These are phyloP conservation scores for Aphrocallistes beatrix DNA, from an alignment of 37 sponge, comb jelly and placozoan species.

Conservation along the genomic window DNA sequence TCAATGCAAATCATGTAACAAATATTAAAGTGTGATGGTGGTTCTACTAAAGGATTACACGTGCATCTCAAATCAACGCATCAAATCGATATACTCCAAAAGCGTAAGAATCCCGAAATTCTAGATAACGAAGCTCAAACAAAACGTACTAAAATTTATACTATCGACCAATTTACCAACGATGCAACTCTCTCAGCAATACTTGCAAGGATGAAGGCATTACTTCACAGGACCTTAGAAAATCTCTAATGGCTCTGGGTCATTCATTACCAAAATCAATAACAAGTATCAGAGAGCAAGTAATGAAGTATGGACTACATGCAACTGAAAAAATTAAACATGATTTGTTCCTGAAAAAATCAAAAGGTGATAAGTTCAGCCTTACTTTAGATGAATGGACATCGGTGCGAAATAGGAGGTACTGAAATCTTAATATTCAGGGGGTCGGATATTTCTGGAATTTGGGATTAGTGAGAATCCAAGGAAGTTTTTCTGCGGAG, in stretches of 20 bases:
- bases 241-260: slow-evolving; percentile 13
- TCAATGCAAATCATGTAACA: slow-evolving; percentile 14
- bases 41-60: slow-evolving; percentile 9
- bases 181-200: slow-evolving; percentile 6
- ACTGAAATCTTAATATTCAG: not conserved
- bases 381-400: slow-evolving; percentile 14
- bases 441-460: slow-evolving; percentile 18
- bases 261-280: slow-evolving; percentile 12
- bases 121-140: not conserved
- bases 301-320: slow-evolving; percentile 17
- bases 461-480: not conserved
- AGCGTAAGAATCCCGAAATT: slow-evolving; percentile 1
- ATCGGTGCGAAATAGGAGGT: slow-evolving; percentile 13
- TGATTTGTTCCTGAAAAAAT: slow-evolving; percentile 16
- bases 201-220: slow-evolving; percentile 19
- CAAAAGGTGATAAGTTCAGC: slow-evolving; percentile 15
- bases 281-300: slow-evolving; percentile 9
- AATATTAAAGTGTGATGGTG: not conserved
- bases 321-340: slow-evolving; percentile 9
- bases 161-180: slow-evolving; percentile 6
- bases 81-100: slow-evolving; percentile 8
- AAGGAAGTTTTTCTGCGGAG: slow-evolving; percentile 14
- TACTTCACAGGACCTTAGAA: slow-evolving; percentile 13
- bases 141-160: slow-evolving; percentile 1
- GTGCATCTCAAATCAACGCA: slow-evolving; percentile 16